Percentiles rank a stretch among this genome's conserved stretches.
Evolutionary conservation across 2,113 vertebrate species (phyloP).

Genomic region (Tragelaphus strepsiceros): DNA sequence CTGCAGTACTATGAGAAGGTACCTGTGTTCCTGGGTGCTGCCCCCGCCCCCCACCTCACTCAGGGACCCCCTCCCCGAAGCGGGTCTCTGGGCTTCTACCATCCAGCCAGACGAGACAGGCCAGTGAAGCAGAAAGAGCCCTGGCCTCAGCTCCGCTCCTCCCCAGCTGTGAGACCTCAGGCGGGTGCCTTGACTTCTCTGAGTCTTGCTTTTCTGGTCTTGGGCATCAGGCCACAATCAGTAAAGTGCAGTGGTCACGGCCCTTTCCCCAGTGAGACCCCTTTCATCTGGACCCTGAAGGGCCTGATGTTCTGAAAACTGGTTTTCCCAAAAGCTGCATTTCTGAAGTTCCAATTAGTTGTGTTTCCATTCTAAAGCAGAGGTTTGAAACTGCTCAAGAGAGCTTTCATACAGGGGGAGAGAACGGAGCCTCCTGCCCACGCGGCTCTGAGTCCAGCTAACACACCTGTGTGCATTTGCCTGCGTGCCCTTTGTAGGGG

Average conservation of each 20-base stretch:
- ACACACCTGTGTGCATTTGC: background rate
- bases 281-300: background rate
- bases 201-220: background rate
- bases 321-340: background rate
- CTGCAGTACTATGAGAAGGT: constrained; percentile 97
- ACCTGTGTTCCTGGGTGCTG: background rate
- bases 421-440: accelerated
- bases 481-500: background rate
- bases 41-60: background rate
- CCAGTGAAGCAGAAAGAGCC: background rate
- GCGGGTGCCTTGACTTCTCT: background rate
- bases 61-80: background rate
- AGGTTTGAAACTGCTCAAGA: background rate
- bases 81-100: background rate
- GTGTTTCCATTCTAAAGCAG: background rate
- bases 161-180: background rate
- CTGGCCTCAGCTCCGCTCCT: background rate
- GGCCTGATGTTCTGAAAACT: background rate
- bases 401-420: background rate
- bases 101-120: accelerated
- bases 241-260: background rate
- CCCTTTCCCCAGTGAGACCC: background rate
- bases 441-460: background rate
- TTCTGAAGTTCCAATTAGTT: background rate
- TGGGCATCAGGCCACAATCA: background rate